Conservation (phyloP, 2,797 vertebrate species). For the Falco concolor region DNA sequence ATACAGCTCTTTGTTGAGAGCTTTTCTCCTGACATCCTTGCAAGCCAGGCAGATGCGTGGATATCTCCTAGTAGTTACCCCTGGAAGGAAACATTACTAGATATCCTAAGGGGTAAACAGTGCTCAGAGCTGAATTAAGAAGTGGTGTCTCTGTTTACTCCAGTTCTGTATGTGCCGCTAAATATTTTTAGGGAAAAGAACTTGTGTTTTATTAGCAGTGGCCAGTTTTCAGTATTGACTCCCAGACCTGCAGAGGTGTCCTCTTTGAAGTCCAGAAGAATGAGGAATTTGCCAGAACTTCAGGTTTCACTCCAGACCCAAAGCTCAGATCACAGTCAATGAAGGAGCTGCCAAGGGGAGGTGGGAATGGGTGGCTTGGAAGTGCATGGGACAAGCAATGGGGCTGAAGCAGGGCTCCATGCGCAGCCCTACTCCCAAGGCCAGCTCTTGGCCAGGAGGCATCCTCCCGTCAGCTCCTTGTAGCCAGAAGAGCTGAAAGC, state of each 20-base stretch:
- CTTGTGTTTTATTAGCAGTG: background rate
- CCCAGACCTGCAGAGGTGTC: background rate
- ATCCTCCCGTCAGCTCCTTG: background rate
- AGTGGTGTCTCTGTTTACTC: background rate
- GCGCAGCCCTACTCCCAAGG: background rate
- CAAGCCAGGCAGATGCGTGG: conserved; percentile 12
- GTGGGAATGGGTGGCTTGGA: background rate
- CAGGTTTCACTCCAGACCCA: background rate
- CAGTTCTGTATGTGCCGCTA: rapidly evolving
- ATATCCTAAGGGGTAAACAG: conserved; percentile 32
- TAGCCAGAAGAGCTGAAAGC: background rate
- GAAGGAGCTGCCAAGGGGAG: background rate
- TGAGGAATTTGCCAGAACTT: background rate
- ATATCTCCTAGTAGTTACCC: conserved; percentile 20
- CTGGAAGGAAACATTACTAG: conserved; percentile 31
- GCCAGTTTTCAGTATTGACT: background rate
- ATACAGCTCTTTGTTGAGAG: conserved; percentile 4
- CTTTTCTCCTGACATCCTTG: conserved; percentile 39
- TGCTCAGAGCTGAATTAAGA: background rate
- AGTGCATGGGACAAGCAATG: rapidly evolving
- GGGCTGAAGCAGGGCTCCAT: background rate
- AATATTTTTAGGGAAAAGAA: background rate
- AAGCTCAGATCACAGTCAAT: background rate
- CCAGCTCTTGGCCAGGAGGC: background rate
- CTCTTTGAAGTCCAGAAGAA: background rate